These are phyloP conservation scores for Conus canariensis DNA, from an alignment of 2,888 invertebrate species.

Conservation along the genomic window DNA sequence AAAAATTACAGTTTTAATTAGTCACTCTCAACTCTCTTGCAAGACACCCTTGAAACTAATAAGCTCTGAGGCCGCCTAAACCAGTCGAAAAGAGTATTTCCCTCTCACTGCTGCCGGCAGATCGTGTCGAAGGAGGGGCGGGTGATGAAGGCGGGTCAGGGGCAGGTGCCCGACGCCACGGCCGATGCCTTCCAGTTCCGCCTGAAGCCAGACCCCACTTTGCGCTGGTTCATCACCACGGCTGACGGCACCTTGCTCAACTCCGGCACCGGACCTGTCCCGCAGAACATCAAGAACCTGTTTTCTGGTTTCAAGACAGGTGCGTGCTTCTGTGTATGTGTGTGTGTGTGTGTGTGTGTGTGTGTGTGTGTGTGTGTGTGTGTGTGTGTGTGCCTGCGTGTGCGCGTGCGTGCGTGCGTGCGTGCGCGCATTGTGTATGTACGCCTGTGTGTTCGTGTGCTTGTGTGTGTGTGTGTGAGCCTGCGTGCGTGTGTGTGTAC, in stretches of 20 bases:
- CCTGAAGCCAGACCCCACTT: slow-evolving; percentile 33
- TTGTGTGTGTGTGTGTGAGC: not conserved
- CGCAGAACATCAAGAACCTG: slow-evolving; percentile 44
- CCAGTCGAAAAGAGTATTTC: no score
- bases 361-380: not conserved
- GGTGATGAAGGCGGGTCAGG: slow-evolving; percentile 32
- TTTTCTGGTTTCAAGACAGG: slow-evolving; percentile 45
- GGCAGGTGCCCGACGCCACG: slow-evolving; percentile 32
- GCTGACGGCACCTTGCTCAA: slow-evolving; percentile 46
- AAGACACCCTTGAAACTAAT: no score
- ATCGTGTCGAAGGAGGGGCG: slow-evolving; percentile 36
- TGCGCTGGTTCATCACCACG: slow-evolving; percentile 50
- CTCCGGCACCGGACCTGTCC: slow-evolving; percentile 49
- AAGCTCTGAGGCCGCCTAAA: no score
- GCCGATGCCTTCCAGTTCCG: slow-evolving; percentile 36
- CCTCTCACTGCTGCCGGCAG: not conserved
- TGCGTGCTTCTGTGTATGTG: not conserved
- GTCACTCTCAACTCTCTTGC: no score
- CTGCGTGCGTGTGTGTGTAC: not conserved
- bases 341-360: not conserved
- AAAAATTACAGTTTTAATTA: no score
- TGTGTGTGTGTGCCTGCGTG: not conserved
- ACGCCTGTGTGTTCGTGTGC: not conserved
- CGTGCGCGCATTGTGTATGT: not conserved
- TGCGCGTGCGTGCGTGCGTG: not conserved